Evolutionary conservation across 2,113 vertebrate genomes (phyloP).

Genomic region (Solea solea): DNA sequence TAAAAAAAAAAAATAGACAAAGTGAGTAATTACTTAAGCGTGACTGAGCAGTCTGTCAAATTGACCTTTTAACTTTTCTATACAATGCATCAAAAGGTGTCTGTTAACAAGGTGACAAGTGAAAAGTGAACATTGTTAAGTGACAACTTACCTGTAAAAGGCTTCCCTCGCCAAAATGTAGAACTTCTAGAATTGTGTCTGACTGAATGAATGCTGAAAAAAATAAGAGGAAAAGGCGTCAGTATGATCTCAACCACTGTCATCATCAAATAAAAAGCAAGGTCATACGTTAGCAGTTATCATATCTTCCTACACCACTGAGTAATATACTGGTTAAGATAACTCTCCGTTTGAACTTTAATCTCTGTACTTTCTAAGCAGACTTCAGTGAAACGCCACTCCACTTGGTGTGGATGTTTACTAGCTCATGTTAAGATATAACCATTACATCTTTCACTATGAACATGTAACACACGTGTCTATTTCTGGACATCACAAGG

Average conservation of each 20-base stretch:
- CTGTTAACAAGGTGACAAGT: background rate
- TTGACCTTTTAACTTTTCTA: background rate
- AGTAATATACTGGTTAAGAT: constrained; percentile 22
- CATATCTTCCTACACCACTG: background rate
- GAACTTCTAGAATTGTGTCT: constrained; percentile 97
- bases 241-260: background rate
- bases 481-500: constrained; percentile 12
- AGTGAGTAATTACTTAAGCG: background rate
- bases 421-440: background rate
- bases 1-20: constrained; percentile 22
- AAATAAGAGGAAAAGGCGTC: constrained; percentile 38
- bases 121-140: background rate
- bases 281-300: background rate
- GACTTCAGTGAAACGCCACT: background rate
- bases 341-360: constrained; percentile 42
- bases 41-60: background rate
- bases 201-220: constrained; percentile 95
- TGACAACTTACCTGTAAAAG: constrained; percentile 88
- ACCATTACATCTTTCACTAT: background rate
- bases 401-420: background rate
- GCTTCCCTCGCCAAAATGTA: constrained; percentile 95
- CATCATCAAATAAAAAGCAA: background rate
- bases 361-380: constrained; percentile 19
- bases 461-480: background rate
- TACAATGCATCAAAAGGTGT: background rate